Conservation (phyloP, 2,888 invertebrate genomes). For the Tetragnatha montana region DNA sequence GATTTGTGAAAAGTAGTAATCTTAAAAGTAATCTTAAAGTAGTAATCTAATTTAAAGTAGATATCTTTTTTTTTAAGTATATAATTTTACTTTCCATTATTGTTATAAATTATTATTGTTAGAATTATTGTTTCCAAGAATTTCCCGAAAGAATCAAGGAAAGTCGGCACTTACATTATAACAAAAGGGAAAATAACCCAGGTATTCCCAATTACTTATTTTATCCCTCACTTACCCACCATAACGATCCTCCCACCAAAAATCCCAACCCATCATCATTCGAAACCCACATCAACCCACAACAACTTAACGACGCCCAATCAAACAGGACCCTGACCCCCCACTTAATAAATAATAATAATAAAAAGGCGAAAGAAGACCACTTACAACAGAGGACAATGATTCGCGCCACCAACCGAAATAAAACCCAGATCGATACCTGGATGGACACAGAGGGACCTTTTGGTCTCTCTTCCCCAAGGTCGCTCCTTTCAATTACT, state of each 20-base stretch:
- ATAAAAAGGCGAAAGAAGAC: constrained; percentile 12
- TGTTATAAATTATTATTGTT: too few relatives aligned
- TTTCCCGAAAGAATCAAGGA: too few relatives aligned
- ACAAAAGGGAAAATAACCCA: background rate
- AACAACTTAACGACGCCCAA: too few relatives aligned
- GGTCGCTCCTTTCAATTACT: constrained; percentile 19
- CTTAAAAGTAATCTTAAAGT: too few relatives aligned
- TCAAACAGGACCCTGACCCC: background rate
- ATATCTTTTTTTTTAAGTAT: too few relatives aligned
- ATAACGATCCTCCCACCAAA: background rate
- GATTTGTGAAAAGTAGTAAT: too few relatives aligned
- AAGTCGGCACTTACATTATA: background rate
- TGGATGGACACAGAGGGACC: background rate
- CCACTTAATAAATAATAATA: constrained; percentile 46
- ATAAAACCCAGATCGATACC: constrained; percentile 51
- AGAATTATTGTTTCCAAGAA: too few relatives aligned
- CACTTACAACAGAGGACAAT: constrained; percentile 35
- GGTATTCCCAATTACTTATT: background rate
- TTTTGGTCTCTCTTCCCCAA: constrained; percentile 16
- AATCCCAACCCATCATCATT: background rate
- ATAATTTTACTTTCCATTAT: too few relatives aligned
- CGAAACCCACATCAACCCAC: background rate
- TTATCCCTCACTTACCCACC: background rate
- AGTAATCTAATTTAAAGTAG: too few relatives aligned
- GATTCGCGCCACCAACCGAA: constrained; percentile 59